Evolutionary conservation across 2,888 invertebrate species (phyloP).

Genomic region (Serripes groenlandicus): DNA sequence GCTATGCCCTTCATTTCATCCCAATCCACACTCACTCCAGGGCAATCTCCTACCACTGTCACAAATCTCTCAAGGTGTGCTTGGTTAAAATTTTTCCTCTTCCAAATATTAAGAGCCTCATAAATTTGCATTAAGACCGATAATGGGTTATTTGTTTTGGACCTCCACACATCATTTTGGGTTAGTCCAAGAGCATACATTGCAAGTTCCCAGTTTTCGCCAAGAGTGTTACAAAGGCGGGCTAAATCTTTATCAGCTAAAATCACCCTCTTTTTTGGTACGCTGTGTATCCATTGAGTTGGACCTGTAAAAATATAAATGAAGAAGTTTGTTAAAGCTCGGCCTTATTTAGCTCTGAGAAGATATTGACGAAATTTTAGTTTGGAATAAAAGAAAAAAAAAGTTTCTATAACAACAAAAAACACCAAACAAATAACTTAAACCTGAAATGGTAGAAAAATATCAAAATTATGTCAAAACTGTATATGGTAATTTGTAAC

Average conservation of each 20-base stretch:
- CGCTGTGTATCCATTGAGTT: constrained; percentile 41
- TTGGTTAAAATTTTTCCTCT: background rate
- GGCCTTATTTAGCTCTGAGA: too few relatives aligned
- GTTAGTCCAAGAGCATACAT: constrained; percentile 44
- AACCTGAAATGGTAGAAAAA: too few relatives aligned
- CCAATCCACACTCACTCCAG: constrained; percentile 49
- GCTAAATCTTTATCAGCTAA: constrained; percentile 57
- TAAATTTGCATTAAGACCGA: constrained; percentile 57
- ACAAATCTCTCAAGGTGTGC: constrained; percentile 53
- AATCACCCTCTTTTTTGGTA: constrained; percentile 15
- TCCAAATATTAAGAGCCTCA: constrained; percentile 46
- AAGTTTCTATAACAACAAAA: too few relatives aligned
- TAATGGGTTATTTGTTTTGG: constrained; percentile 41
- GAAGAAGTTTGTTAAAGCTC: background rate
- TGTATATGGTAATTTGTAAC: too few relatives aligned
- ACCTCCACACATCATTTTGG: constrained; percentile 46
- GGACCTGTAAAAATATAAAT: constrained; percentile 34
- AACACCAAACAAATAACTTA: too few relatives aligned
- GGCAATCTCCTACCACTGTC: constrained; percentile 19
- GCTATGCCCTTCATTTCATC: constrained; percentile 38
- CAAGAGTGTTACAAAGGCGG: constrained; percentile 53
- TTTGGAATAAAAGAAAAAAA: too few relatives aligned
- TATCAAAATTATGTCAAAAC: too few relatives aligned
- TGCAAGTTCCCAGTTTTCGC: constrained; percentile 55
- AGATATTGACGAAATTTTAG: too few relatives aligned